Percentiles rank a stretch among this genome's conserved stretches.
Evolutionary conservation across 2,888 invertebrate genomes (phyloP).

Genomic region (Brachyptera risi): DNA sequence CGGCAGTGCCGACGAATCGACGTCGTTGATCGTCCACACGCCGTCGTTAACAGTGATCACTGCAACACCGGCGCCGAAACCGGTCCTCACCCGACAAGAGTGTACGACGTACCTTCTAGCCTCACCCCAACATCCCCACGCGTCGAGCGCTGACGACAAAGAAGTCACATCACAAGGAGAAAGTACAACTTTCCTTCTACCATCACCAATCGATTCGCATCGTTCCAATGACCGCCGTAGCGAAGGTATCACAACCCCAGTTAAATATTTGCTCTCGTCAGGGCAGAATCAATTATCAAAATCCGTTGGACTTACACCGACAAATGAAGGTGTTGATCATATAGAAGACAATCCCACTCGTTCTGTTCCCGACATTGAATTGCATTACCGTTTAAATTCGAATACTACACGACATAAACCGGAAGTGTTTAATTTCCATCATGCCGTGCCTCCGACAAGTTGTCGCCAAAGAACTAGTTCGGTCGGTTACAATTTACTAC

Average conservation of each 20-base stretch:
- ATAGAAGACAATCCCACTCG: slow-evolving; percentile 47
- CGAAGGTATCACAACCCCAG: slow-evolving; percentile 9
- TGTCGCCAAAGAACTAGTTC: slow-evolving; percentile 46
- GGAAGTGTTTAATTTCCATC: background rate
- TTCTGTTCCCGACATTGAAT: slow-evolving; percentile 77
- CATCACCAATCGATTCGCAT: slow-evolving; percentile 49
- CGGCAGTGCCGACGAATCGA: slow-evolving; percentile 77
- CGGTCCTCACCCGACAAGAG: slow-evolving; percentile 80
- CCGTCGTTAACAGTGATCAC: slow-evolving; percentile 50
- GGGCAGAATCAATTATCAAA: slow-evolving; percentile 20
- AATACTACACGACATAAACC: slow-evolving; percentile 37
- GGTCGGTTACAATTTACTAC: slow-evolving; percentile 62
- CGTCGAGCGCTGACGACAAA: slow-evolving; percentile 41
- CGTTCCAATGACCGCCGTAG: slow-evolving; percentile 17
- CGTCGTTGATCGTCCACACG: slow-evolving; percentile 68
- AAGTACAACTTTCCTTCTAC: slow-evolving; percentile 48
- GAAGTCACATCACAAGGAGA: slow-evolving; percentile 61
- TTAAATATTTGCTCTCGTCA: slow-evolving; percentile 7
- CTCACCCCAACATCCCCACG: slow-evolving; percentile 41
- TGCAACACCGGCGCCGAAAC: slow-evolving; percentile 56
- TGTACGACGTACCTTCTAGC: slow-evolving; percentile 73
- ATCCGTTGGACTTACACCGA: slow-evolving; percentile 17
- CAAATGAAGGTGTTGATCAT: slow-evolving; percentile 18
- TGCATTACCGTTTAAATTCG: slow-evolving; percentile 63
- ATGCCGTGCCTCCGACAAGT: slow-evolving; percentile 13